Percentiles rank a stretch among this genome's conserved stretches.
Evolutionary conservation across 2,888 invertebrate species (phyloP).

Genomic region (Drosophila suboccidentalis): DNA sequence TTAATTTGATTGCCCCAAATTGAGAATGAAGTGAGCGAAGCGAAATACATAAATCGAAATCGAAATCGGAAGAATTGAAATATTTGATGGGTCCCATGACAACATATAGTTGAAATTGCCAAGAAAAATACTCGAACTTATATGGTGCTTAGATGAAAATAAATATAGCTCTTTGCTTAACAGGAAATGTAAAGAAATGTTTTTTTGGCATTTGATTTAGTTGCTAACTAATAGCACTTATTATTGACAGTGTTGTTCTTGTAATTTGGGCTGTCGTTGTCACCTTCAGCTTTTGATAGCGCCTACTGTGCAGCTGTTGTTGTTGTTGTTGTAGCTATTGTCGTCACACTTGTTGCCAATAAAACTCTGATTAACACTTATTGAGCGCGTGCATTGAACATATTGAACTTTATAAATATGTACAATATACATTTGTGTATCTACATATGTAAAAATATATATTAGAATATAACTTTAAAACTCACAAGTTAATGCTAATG

Average conservation of each 20-base stretch:
- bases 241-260: constrained; percentile 26
- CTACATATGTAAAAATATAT: constrained; percentile 14
- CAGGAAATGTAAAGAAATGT: constrained; percentile 18
- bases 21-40: constrained; percentile 36
- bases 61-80: constrained; percentile 28
- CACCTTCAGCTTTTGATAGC: constrained; percentile 64
- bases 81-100: constrained; percentile 39
- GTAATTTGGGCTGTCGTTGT: constrained; percentile 41
- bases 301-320: constrained; percentile 20
- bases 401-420: constrained; percentile 45
- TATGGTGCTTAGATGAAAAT: constrained; percentile 1
- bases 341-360: constrained; percentile 66
- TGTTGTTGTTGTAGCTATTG: constrained; percentile 26
- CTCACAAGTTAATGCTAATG: constrained; percentile 29
- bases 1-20: constrained; percentile 62
- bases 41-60: constrained; percentile 38
- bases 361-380: constrained; percentile 72
- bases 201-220: constrained; percentile 28
- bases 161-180: constrained; percentile 7
- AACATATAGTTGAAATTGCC: constrained; percentile 4
- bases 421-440: constrained; percentile 3
- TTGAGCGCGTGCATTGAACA: constrained; percentile 52
- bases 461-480: constrained; percentile 27
- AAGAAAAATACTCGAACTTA: constrained; percentile 8
- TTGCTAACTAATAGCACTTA: constrained; percentile 46